Conservation (phyloP, 2,888 invertebrate species). For the Axea sp. region DNA sequence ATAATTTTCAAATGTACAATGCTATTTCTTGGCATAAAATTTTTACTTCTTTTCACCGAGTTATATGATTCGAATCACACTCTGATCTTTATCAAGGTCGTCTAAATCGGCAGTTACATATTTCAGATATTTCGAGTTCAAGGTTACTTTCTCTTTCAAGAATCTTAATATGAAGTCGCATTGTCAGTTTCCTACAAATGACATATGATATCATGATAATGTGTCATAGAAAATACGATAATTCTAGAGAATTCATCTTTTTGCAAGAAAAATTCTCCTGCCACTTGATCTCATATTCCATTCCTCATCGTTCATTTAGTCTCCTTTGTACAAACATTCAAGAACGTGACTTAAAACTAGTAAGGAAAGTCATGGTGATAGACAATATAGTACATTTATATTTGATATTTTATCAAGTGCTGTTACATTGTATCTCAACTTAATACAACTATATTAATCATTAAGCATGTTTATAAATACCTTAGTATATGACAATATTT, state of each 20-base stretch:
- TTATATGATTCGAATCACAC: constrained; percentile 7
- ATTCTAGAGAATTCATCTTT: constrained; percentile 27
- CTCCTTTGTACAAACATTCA: constrained; percentile 24
- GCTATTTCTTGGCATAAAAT: too few relatives aligned
- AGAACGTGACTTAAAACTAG: constrained; percentile 63
- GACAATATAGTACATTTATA: constrained; percentile 20
- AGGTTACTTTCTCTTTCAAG: constrained; percentile 39
- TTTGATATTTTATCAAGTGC: too few relatives aligned
- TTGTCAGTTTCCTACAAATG: constrained; percentile 36
- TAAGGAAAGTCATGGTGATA: constrained; percentile 46
- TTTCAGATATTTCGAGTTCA: constrained; percentile 48
- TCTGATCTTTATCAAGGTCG: constrained; percentile 28
- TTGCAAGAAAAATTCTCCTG: constrained; percentile 31
- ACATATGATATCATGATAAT: constrained; percentile 29
- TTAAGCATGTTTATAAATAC: too few relatives aligned
- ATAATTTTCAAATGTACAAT: too few relatives aligned
- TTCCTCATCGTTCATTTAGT: constrained; percentile 37
- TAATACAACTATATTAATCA: too few relatives aligned
- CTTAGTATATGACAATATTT: too few relatives aligned
- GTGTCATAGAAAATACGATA: constrained; percentile 13
- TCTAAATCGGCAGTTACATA: constrained; percentile 25
- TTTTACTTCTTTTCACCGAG: too few relatives aligned
- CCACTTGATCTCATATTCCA: constrained; percentile 35
- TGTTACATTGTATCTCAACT: too few relatives aligned
- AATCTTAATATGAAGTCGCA: constrained; percentile 19